Conservation (phyloP, 2,888 invertebrate species). For the Physocephala rufipes region DNA sequence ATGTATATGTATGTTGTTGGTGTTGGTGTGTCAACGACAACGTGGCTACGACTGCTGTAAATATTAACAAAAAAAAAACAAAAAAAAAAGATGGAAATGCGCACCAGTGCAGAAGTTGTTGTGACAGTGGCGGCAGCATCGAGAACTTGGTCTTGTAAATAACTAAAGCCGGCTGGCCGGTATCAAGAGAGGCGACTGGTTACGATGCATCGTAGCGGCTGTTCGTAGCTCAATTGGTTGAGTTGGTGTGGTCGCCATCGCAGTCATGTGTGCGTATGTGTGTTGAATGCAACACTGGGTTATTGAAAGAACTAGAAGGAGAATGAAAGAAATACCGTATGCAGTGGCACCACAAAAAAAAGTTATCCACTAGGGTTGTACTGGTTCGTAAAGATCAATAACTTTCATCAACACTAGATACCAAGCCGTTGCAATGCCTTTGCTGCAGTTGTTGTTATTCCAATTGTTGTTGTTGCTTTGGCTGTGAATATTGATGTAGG, state of each 20-base stretch:
- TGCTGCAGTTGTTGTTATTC: not conserved
- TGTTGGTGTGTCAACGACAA: no score
- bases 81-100: not conserved
- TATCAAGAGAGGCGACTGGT: no score
- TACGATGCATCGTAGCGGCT: no score
- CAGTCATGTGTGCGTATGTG: not conserved
- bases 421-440: constrained; percentile 12
- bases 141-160: no score
- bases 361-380: not conserved
- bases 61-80: not conserved
- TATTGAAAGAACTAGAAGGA: not conserved
- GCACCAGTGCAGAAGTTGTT: not conserved
- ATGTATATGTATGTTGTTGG: no score
- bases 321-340: constrained; percentile 3
- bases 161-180: no score
- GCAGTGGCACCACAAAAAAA: constrained; percentile 11
- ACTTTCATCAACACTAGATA: not conserved
- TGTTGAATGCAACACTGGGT: not conserved
- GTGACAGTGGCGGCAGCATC: no score
- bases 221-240: not conserved
- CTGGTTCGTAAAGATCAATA: constrained; percentile 11
- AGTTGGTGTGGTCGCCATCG: not conserved
- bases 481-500: constrained; percentile 30
- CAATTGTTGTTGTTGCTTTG: constrained; percentile 1
- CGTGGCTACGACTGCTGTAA: not conserved